Evolutionary conservation across 2,888 invertebrate genomes (phyloP).

Genomic region (Phalera bucephala): DNA sequence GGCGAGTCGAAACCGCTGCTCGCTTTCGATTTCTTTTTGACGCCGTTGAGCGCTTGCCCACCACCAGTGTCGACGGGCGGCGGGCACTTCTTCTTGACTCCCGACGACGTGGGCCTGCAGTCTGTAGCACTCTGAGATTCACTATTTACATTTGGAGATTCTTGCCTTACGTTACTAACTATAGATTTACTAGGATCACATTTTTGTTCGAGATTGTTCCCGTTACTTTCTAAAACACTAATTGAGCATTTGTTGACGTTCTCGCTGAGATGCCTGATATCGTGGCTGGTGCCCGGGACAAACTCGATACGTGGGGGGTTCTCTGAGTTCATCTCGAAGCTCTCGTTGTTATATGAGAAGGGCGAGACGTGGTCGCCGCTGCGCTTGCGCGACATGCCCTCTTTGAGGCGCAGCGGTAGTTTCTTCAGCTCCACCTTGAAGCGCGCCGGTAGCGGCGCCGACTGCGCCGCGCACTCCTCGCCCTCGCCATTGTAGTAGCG

Average conservation of each 20-base stretch:
- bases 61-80: constrained; percentile 82
- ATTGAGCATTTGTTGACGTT: constrained; percentile 82
- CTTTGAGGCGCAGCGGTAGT: constrained; percentile 80
- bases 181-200: constrained; percentile 79
- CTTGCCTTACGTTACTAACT: constrained; percentile 68
- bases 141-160: constrained; percentile 74
- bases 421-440: constrained; percentile 84
- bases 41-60: constrained; percentile 73
- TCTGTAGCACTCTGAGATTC: constrained; percentile 70
- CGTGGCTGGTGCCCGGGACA: constrained; percentile 66
- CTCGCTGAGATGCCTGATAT: constrained; percentile 76
- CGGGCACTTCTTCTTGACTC: constrained; percentile 82
- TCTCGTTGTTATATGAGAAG: constrained; percentile 77
- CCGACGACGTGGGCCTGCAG: constrained; percentile 67
- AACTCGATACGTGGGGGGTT: constrained; percentile 65
- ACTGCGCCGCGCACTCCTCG: constrained; percentile 85
- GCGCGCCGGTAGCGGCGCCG: constrained; percentile 70
- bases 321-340: constrained; percentile 78
- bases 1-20: constrained; percentile 80
- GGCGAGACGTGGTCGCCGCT: constrained; percentile 75
- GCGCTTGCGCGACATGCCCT: constrained; percentile 75
- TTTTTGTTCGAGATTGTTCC: constrained; percentile 72
- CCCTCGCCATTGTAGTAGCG: constrained; percentile 87
- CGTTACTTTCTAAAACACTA: constrained; percentile 77
- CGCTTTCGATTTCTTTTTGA: constrained; percentile 85